Evolutionary conservation across 2,113 vertebrate genomes (phyloP), one percentile per base, ranked within the genome.

Genomic region (Passer montanus): DNA sequence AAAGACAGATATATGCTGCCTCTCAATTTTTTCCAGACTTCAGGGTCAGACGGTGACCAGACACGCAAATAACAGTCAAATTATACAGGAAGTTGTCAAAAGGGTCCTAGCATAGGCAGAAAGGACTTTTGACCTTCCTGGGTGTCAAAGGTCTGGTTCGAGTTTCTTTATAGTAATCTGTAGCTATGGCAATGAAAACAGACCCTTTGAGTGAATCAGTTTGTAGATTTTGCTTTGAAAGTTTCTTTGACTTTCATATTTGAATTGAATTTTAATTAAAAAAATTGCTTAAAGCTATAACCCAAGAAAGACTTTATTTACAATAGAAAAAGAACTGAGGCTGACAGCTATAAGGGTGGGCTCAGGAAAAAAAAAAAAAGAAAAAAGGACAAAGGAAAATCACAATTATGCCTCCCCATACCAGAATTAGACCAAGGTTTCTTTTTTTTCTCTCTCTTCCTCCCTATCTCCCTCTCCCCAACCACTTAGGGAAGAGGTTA

Each of bases 11-110:
- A 94, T 96, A 89, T 66, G 81, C 95, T 80, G 83, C 90, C 89
- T 96, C 95, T 97, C 97, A 97, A 91, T 97, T 96, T 97, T 97
- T 97, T 97, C 97, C 95, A 98, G 98, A 98, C 98, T 98, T 95
- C 35, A 84, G 91, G 98, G 98, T 99, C 98, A 98, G 97, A 95
- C 94, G 44, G 98, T 96, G 95, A 97, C 97, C 97, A 97, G 97
- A 98, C 98, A 98, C 55, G 94, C 98, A 98, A 98, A 98, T 98
- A 98, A 98, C 97, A 98, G 98, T 97, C 98, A 98, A 98, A 98
- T 98, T 98, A 98, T 97, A 97, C 97, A 98, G 98, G 98, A 99
- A 98, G 98, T 98, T 98, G 97, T 98, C 98, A 98, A 98, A 98
- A 98, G 97, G 94, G 94, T 97, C 97, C 95, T 97, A 97, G 98